A percentile compares a stretch with the other conserved stretches of the same genome.
Evolutionary conservation across 2,888 invertebrate species (phyloP).

Genomic region (Caenorhabditis plicata): DNA sequence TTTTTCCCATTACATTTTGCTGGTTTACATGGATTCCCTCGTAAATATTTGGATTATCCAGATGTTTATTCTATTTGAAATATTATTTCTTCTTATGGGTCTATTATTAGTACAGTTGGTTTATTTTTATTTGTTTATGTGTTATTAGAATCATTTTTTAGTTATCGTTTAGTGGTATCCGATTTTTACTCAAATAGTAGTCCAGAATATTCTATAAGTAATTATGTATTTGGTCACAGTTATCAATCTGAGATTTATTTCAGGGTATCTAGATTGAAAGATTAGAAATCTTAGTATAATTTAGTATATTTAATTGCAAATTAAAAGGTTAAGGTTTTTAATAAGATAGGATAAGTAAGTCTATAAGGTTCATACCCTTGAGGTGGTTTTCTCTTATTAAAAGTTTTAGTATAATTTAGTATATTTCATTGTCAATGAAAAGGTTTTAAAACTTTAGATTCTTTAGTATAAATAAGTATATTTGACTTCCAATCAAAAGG

Average conservation of each 20-base stretch:
- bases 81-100: constrained; percentile 75
- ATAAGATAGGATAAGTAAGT: constrained; percentile 54
- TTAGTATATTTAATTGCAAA: constrained; percentile 52
- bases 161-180: constrained; percentile 43
- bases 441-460: constrained; percentile 49
- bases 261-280: constrained; percentile 34
- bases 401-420: constrained; percentile 55
- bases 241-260: constrained; percentile 52
- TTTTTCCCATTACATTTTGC: constrained; percentile 81
- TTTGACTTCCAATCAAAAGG: constrained; percentile 50
- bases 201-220: constrained; percentile 39
- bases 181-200: constrained; percentile 50
- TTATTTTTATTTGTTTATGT: constrained; percentile 72
- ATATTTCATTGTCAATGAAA: constrained; percentile 51
- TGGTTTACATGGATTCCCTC: constrained; percentile 76
- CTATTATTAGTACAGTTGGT: constrained; percentile 72
- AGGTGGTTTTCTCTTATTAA: constrained; percentile 51
- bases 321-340: constrained; percentile 46
- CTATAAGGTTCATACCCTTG: constrained; percentile 51
- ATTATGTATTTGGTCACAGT: constrained; percentile 52
- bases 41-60: constrained; percentile 78
- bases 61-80: constrained; percentile 75
- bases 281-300: constrained; percentile 45
- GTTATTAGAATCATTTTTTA: constrained; percentile 71
- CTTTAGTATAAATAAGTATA: constrained; percentile 50